phyloP scores from a whole-genome alignment of 2,888 invertebrate genomes.

The Pteria penguin region DNA sequence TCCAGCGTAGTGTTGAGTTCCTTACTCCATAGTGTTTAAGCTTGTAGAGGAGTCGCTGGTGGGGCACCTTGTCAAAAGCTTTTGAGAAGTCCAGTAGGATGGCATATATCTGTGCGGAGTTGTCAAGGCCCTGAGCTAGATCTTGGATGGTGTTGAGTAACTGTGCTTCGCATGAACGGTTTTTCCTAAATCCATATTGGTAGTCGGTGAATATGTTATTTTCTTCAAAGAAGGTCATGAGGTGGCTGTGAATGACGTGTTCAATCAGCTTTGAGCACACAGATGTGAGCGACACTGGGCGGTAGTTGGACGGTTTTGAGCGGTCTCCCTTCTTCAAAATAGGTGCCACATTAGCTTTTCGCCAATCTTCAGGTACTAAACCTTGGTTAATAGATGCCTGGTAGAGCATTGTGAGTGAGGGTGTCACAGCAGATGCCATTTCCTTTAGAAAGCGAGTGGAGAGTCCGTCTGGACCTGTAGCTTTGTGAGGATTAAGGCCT shows the following conservation, averaged over 20 bases:
- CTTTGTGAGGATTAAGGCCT: constrained; percentile 34
- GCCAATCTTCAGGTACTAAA: constrained; percentile 43
- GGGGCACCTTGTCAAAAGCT: constrained; percentile 42
- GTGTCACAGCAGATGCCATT: constrained; percentile 26
- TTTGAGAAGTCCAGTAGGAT: constrained; percentile 50
- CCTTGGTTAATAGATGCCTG: constrained; percentile 28
- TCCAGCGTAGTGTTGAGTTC: constrained; percentile 31
- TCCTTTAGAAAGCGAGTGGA: constrained; percentile 27
- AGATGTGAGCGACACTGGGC: constrained; percentile 47
- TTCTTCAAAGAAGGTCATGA: constrained; percentile 38
- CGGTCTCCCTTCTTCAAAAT: constrained; percentile 47
- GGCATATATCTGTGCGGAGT: constrained; percentile 43
- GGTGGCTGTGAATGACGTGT: constrained; percentile 43
- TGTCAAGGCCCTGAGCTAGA: constrained; percentile 32
- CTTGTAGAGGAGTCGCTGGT: constrained; percentile 38
- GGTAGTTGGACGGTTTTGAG: constrained; percentile 41
- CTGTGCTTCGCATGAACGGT: constrained; percentile 50
- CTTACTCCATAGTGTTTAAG: constrained; percentile 34
- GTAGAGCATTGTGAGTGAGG: constrained; percentile 31
- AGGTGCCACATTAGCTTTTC: constrained; percentile 38
- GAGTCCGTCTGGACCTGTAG: constrained; percentile 33
- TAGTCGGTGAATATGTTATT: constrained; percentile 45
- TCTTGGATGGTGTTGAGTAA: constrained; percentile 46
- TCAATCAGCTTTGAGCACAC: constrained; percentile 51
- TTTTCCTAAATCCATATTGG: constrained; percentile 52